These are phyloP conservation scores for Bembecia ichneumoniformis DNA, from an alignment of 2,888 invertebrate genomes.

Conservation along the genomic window DNA sequence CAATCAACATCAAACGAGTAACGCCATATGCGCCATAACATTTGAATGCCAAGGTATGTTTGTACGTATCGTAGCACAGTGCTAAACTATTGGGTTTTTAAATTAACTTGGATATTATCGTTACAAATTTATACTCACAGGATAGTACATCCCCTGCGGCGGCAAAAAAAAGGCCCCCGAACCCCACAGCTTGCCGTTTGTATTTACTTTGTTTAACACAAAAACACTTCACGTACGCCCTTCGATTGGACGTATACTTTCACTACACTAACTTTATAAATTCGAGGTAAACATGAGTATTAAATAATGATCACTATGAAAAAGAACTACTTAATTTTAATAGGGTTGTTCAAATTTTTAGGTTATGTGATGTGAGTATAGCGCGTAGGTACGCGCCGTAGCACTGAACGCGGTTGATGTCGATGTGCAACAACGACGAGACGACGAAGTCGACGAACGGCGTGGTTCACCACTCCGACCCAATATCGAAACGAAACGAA, in stretches of 20 bases:
- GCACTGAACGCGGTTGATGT: slow-evolving; percentile 67
- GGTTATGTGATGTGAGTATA: slow-evolving; percentile 63
- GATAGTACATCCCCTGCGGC: slow-evolving; percentile 97
- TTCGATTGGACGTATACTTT: slow-evolving; percentile 47
- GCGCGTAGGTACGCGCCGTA: slow-evolving; percentile 68
- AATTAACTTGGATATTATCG: not conserved
- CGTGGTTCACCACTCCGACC: slow-evolving; percentile 13
- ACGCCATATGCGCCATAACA: not conserved
- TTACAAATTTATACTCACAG: slow-evolving; percentile 78
- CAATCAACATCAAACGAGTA: not conserved
- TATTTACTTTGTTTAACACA: slow-evolving; percentile 74
- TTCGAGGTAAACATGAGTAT: slow-evolving; percentile 67
- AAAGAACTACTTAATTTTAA: slow-evolving; percentile 42
- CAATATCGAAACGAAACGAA: slow-evolving; percentile 18
- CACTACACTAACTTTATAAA: slow-evolving; percentile 67
- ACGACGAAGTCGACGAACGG: slow-evolving; percentile 2
- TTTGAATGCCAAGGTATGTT: no score
- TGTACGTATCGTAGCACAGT: no score
- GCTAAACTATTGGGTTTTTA: no score
- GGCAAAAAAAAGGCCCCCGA: slow-evolving; percentile 96
- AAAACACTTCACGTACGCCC: slow-evolving; percentile 70
- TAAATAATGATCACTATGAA: slow-evolving; percentile 38
- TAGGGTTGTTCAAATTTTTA: slow-evolving; percentile 53
- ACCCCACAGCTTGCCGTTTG: slow-evolving; percentile 97
- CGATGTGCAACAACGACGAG: slow-evolving; percentile 48